Percentiles rank a stretch among this genome's conserved stretches.
phyloP scores from a whole-genome alignment of 2,888 invertebrate species.

The Harpalus rubripes region DNA sequence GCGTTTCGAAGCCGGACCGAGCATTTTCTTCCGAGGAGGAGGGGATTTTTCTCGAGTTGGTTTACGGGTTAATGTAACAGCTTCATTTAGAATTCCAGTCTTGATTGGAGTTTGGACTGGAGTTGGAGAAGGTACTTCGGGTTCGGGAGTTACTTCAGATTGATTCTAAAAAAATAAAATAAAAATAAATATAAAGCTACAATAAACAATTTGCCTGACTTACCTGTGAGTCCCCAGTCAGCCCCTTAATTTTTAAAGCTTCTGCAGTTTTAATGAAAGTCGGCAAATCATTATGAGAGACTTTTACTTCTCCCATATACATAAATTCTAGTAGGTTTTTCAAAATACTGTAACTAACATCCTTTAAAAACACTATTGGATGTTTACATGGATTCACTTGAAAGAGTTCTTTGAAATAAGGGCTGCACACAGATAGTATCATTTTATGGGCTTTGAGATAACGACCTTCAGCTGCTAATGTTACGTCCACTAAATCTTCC shows the following conservation, averaged over 20 bases:
- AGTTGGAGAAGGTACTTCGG: conserved; percentile 4
- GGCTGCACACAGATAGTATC: conserved; percentile 85
- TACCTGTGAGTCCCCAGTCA: conserved; percentile 76
- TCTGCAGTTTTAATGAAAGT: conserved; percentile 77
- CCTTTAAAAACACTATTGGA: conserved; percentile 82
- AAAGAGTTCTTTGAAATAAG: conserved; percentile 86
- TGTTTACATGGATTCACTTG: conserved; percentile 84
- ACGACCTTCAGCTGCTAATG: conserved; percentile 79
- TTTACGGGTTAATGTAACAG: conserved; percentile 51
- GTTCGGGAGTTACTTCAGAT: conserved; percentile 38
- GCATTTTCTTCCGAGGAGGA: conserved; percentile 65
- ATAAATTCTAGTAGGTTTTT: conserved; percentile 81
- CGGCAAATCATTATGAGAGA: conserved; percentile 75
- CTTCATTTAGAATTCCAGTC: neutral
- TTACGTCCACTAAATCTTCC: conserved; percentile 77
- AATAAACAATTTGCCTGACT: conserved; percentile 68
- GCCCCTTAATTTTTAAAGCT: conserved; percentile 76
- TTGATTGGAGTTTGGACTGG: conserved; percentile 1
- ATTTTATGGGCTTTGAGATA: conserved; percentile 85
- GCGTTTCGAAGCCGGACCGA: conserved; percentile 69
- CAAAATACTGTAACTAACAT: conserved; percentile 80
- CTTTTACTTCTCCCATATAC: conserved; percentile 81
- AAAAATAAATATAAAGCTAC: neutral
- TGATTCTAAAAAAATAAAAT: conserved; percentile 15
- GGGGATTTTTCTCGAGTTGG: conserved; percentile 50